Evolutionary conservation across 2,797 vertebrate genomes (phyloP).

Genomic region (Enteromius afrohamiltoni): DNA sequence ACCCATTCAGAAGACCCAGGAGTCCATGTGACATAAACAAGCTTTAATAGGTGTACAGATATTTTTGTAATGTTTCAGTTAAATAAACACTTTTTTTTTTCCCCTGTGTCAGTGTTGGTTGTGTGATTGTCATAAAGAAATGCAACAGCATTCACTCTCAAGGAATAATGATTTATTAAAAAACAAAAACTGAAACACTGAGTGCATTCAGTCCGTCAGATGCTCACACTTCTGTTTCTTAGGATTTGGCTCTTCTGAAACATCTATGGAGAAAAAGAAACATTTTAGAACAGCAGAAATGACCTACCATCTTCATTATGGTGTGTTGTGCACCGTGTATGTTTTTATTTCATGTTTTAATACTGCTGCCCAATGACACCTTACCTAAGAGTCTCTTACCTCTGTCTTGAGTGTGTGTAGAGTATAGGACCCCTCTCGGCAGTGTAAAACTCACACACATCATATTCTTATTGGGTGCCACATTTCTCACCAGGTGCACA

Average conservation of each 20-base stretch:
- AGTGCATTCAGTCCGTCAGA: constrained; percentile 48
- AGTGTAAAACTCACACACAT: constrained; percentile 90
- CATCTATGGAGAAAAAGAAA: constrained; percentile 64
- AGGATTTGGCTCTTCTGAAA: constrained; percentile 77
- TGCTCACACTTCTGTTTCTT: constrained; percentile 84
- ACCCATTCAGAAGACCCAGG: background rate
- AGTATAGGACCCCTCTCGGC: constrained; percentile 83
- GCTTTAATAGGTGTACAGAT: constrained; percentile 46
- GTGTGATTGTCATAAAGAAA: background rate
- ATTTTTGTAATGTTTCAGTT: constrained; percentile 65
- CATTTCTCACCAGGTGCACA: constrained; percentile 88
- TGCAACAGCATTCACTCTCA: background rate
- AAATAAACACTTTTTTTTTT: constrained; percentile 52
- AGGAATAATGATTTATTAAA: constrained; percentile 14
- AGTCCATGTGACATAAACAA: constrained; percentile 15
- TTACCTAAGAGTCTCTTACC: constrained; percentile 68
- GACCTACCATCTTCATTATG: background rate
- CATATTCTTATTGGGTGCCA: constrained; percentile 97
- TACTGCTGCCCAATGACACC: background rate
- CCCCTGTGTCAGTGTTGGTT: background rate
- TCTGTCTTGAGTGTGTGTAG: constrained; percentile 63
- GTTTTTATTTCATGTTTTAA: background rate
- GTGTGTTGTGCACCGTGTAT: background rate
- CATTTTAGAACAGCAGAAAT: constrained; percentile 1
- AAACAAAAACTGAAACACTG: background rate